Evolutionary conservation across 2,888 invertebrate species (phyloP).

Genomic region (Leptothorax acervorum): DNA sequence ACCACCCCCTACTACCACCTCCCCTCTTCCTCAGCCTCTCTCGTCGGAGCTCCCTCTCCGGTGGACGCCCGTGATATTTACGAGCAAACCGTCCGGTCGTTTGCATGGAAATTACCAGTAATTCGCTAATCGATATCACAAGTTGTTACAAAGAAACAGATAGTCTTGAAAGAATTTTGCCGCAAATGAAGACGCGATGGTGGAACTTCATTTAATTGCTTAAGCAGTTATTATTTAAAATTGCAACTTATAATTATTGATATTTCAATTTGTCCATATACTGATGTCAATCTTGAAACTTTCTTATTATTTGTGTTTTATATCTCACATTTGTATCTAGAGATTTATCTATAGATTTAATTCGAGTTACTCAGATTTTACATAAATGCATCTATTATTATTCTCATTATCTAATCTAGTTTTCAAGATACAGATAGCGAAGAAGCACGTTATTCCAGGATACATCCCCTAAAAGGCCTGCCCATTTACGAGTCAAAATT

Average conservation of each 20-base stretch:
- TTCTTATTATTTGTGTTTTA: constrained; percentile 4
- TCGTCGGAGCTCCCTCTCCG: constrained; percentile 48
- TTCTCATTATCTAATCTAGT: constrained; percentile 4
- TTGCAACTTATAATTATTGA: background rate
- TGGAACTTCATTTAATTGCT: background rate
- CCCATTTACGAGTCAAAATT: constrained; percentile 48
- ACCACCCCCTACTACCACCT: background rate
- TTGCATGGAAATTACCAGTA: constrained; percentile 73
- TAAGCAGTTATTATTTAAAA: background rate
- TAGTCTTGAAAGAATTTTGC: background rate
- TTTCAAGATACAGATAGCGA: background rate
- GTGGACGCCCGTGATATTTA: constrained; percentile 61
- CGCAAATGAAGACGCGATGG: background rate
- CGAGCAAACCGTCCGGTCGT: constrained; percentile 61
- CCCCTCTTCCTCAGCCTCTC: constrained; percentile 14
- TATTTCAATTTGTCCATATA: background rate
- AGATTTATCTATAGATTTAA: background rate
- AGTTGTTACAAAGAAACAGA: constrained; percentile 30
- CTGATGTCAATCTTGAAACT: background rate
- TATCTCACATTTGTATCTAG: background rate
- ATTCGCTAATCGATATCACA: constrained; percentile 75
- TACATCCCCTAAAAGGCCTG: constrained; percentile 31
- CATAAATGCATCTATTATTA: background rate
- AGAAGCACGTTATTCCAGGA: constrained; percentile 17
- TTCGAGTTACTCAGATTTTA: background rate